These are phyloP conservation scores for Sphaerophoria taeniata DNA, from an alignment of 2,888 invertebrate species.

Conservation along the genomic window DNA sequence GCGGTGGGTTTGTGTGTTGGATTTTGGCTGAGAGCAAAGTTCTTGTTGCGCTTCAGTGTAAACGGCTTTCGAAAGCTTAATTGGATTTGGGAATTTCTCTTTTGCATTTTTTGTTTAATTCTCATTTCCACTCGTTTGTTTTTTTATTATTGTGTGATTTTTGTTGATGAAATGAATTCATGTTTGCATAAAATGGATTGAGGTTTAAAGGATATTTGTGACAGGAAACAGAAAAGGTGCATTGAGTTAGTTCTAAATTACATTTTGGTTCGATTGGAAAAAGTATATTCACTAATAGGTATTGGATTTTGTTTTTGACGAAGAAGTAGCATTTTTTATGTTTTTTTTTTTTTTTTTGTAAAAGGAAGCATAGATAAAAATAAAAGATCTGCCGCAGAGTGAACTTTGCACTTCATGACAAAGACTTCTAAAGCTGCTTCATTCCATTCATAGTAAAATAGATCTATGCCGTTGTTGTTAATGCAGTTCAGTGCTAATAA, in stretches of 20 bases:
- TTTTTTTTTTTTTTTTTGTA: too few species aligned
- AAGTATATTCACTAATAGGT: too few species aligned
- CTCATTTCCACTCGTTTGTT: constrained; percentile 19
- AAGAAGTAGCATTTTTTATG: too few species aligned
- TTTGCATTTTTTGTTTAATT: neutral
- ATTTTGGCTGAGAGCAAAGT: constrained; percentile 14
- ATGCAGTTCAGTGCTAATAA: too few species aligned
- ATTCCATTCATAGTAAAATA: too few species aligned
- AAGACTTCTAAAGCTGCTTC: too few species aligned
- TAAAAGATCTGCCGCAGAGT: too few species aligned
- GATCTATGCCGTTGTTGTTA: too few species aligned
- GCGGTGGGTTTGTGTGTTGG: neutral
- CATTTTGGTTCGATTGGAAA: constrained; percentile 39
- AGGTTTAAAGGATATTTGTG: constrained; percentile 69
- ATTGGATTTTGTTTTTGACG: too few species aligned
- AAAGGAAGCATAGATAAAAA: too few species aligned
- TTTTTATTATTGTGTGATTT: neutral
- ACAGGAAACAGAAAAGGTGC: constrained; percentile 45
- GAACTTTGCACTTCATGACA: too few species aligned
- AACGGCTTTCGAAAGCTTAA: constrained; percentile 52
- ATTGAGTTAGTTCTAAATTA: constrained; percentile 65
- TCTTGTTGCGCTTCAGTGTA: constrained; percentile 58
- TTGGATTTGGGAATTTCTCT: constrained; percentile 52
- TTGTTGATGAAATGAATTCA: constrained; percentile 50
- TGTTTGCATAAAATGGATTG: constrained; percentile 68